Percentiles rank a stretch among this genome's conserved stretches.
Evolutionary conservation across 2,797 vertebrate species (phyloP).

Genomic region (Typhlichthys subterraneus): DNA sequence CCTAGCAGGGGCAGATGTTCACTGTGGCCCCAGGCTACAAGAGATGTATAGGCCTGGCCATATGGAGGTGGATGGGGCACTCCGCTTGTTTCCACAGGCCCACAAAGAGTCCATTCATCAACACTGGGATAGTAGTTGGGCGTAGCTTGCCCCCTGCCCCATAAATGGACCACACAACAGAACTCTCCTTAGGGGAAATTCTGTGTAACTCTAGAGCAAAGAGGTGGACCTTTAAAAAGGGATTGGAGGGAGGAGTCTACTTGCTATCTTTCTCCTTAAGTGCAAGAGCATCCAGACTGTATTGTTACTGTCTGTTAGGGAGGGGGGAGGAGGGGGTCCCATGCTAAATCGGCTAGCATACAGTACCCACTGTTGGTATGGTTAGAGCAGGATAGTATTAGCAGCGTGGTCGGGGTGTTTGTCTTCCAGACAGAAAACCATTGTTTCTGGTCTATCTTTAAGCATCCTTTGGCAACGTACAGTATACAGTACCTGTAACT

Average conservation of each 20-base stretch:
- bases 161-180: slow-evolving; percentile 78
- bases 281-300: slow-evolving; percentile 38
- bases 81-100: slow-evolving; percentile 77
- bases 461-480: no score
- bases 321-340: slow-evolving; percentile 10
- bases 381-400: slow-evolving; percentile 8
- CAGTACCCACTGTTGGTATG: slow-evolving; percentile 16
- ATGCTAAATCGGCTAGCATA: background rate
- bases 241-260: slow-evolving; percentile 57
- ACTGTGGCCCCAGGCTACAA: slow-evolving; percentile 74
- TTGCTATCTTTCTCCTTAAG: slow-evolving; percentile 44
- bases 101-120: slow-evolving; percentile 81
- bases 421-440: no score
- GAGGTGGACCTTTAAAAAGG: slow-evolving; percentile 52
- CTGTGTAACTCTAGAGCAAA: slow-evolving; percentile 70
- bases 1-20: slow-evolving; percentile 79
- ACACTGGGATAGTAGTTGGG: slow-evolving; percentile 59
- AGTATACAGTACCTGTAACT: no score
- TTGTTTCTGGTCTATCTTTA: no score
- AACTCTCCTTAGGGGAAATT: slow-evolving; percentile 71
- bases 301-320: slow-evolving; percentile 22
- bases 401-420: no score
- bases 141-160: slow-evolving; percentile 69
- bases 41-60: slow-evolving; percentile 80
- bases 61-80: slow-evolving; percentile 80